A percentile compares a stretch with the other conserved stretches of the same genome.
phyloP scores from a whole-genome alignment of 2,113 vertebrate genomes.

The Albula glossodonta region DNA sequence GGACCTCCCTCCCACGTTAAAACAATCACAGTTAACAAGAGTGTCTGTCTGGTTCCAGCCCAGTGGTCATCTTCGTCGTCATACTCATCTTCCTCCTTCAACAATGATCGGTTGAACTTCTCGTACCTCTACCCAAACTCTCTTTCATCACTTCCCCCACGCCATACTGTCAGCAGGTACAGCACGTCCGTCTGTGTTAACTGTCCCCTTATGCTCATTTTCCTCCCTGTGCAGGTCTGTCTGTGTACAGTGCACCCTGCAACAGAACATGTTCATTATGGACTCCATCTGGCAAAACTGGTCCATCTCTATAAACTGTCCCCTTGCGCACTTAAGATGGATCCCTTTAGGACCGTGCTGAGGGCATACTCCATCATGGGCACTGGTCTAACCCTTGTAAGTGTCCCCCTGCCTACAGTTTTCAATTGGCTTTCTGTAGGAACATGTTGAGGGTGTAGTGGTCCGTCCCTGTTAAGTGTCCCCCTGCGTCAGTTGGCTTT shows the following conservation, averaged over 20 bases:
- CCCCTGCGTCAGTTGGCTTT: constrained; percentile 31
- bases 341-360: neutral
- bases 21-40: neutral
- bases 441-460: constrained; percentile 34
- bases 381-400: constrained; percentile 31
- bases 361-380: constrained; percentile 11
- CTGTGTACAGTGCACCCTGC: too few relatives aligned
- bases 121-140: constrained; percentile 76
- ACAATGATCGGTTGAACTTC: constrained; percentile 54
- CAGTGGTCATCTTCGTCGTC: constrained; percentile 62
- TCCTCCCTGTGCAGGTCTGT: constrained; percentile 39
- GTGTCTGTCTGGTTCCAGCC: constrained; percentile 73
- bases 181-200: constrained; percentile 65
- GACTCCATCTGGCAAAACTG: neutral
- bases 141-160: constrained; percentile 37
- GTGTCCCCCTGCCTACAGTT: neutral
- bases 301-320: constrained; percentile 26
- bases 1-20: constrained; percentile 24
- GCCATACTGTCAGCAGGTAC: constrained; percentile 57
- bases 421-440: constrained; percentile 37
- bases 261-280: too few relatives aligned
- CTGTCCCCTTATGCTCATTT: neutral
- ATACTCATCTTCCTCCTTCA: constrained; percentile 29
- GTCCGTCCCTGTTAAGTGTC: constrained; percentile 23
- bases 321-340: neutral